A percentile compares a stretch with the other conserved stretches of the same genome.
phyloP scores from a whole-genome alignment of 2,797 vertebrate species.

The Helostoma temminkii region DNA sequence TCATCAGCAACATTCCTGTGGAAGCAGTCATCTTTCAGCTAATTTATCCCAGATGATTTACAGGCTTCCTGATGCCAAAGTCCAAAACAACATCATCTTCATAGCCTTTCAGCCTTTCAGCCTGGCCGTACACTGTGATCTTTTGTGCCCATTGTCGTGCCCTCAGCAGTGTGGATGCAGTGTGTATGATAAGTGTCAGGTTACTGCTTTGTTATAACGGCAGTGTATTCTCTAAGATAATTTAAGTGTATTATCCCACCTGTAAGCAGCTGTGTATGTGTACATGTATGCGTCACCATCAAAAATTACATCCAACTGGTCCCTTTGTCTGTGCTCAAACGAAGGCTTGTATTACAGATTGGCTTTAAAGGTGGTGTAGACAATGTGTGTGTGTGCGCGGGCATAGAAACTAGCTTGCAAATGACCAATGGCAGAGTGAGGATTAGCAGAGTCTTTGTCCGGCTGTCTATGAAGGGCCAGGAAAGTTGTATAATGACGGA shows the following conservation, averaged over 20 bases:
- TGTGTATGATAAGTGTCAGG: slow-evolving; percentile 57
- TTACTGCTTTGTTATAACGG: slow-evolving; percentile 63
- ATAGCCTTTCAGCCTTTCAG: slow-evolving; percentile 36
- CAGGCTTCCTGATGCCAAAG: slow-evolving; percentile 53
- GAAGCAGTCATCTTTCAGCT: slow-evolving; percentile 2
- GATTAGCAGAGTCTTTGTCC: slow-evolving; percentile 71
- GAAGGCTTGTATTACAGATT: slow-evolving; percentile 66
- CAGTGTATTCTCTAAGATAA: slow-evolving; percentile 29
- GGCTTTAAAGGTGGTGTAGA: slow-evolving; percentile 20
- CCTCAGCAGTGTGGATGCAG: slow-evolving; percentile 23
- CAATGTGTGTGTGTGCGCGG: slow-evolving; percentile 17
- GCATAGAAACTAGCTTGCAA: slow-evolving; percentile 27
- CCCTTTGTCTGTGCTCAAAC: slow-evolving; percentile 63
- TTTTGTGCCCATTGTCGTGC: slow-evolving; percentile 64
- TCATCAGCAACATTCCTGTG: slow-evolving; percentile 37
- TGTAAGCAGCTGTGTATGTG: slow-evolving; percentile 10
- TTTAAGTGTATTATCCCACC: slow-evolving; percentile 19
- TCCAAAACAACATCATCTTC: slow-evolving; percentile 57
- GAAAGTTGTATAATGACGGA: slow-evolving; percentile 65
- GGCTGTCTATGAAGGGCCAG: slow-evolving; percentile 21
- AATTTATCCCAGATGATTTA: slow-evolving; percentile 33
- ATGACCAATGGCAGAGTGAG: slow-evolving; percentile 20
- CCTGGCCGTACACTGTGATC: slow-evolving; percentile 32
- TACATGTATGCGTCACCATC: slow-evolving; percentile 26
- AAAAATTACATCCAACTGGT: slow-evolving; percentile 37